phyloP scores from a whole-genome alignment of 2,797 vertebrate species.

The Arremon aurantiirostris region DNA sequence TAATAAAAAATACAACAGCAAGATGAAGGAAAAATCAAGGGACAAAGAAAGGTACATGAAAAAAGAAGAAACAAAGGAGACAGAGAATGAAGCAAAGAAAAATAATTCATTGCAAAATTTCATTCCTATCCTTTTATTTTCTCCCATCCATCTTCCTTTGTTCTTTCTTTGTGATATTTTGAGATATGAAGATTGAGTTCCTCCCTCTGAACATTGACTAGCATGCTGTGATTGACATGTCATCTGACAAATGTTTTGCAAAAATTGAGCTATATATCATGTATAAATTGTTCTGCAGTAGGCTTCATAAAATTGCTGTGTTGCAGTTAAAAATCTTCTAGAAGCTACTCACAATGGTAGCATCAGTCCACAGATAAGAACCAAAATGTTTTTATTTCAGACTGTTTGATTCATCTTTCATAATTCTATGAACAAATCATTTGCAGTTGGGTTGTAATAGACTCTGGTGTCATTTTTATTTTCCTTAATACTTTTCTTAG shows the following conservation, averaged over 20 bases:
- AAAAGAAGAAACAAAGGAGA: neutral
- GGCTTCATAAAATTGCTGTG: neutral
- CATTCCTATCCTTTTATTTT: neutral
- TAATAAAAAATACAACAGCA: constrained; percentile 24
- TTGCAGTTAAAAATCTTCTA: neutral
- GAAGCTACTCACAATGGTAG: neutral
- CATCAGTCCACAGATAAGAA: neutral
- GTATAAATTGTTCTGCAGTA: neutral
- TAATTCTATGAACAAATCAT: constrained; percentile 3
- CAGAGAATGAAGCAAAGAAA: neutral
- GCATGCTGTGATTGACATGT: neutral
- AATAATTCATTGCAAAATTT: neutral
- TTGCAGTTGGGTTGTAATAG: neutral
- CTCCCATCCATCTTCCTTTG: neutral
- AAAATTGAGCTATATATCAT: neutral
- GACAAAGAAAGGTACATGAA: neutral
- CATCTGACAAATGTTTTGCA: constrained; percentile 9
- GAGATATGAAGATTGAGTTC: constrained; percentile 8
- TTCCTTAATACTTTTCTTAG: neutral
- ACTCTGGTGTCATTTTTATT: neutral
- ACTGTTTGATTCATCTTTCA: neutral
- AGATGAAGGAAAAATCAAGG: constrained; percentile 8
- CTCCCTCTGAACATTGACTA: neutral
- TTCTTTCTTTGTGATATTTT: neutral
- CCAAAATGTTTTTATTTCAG: constrained; percentile 7